Conservation (phyloP, 2,113 vertebrate genomes). For the Paedocypris sp. region DNA sequence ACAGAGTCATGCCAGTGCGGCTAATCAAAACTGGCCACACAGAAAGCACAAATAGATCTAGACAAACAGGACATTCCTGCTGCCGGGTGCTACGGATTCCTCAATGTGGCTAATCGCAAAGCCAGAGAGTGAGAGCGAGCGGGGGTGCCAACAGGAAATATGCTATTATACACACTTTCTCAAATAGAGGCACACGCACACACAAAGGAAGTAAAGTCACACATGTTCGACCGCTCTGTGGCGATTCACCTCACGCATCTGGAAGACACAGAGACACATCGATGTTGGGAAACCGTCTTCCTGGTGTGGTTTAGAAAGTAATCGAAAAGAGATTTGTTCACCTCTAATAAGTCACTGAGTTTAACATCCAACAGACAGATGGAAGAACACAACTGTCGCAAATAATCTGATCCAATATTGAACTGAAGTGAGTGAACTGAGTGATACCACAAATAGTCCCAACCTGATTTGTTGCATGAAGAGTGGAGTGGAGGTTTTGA, state of each 20-base stretch:
- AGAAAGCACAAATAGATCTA: conserved; percentile 51
- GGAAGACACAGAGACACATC: neutral
- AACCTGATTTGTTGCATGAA: no score
- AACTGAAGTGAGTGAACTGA: no score
- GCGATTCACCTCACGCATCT: neutral
- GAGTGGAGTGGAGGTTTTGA: no score
- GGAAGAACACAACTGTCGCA: no score
- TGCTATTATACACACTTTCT: conserved; percentile 27
- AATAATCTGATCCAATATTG: no score
- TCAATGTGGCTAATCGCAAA: conserved; percentile 59
- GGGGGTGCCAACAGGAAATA: conserved; percentile 27
- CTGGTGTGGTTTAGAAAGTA: no score
- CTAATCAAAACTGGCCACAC: conserved; percentile 41
- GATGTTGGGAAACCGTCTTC: neutral
- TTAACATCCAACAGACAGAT: no score
- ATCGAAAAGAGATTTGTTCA: no score
- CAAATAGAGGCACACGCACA: neutral
- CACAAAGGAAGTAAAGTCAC: neutral
- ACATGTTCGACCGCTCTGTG: neutral
- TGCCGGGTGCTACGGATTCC: conserved; percentile 65
- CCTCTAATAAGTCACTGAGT: no score
- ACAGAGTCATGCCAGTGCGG: conserved; percentile 34
- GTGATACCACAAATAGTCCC: no score
- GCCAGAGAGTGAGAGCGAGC: conserved; percentile 42
- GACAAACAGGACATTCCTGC: conserved; percentile 75